Conservation (phyloP, 1,140 invertebrate species). For the Melipona quadrifasciata region DNA sequence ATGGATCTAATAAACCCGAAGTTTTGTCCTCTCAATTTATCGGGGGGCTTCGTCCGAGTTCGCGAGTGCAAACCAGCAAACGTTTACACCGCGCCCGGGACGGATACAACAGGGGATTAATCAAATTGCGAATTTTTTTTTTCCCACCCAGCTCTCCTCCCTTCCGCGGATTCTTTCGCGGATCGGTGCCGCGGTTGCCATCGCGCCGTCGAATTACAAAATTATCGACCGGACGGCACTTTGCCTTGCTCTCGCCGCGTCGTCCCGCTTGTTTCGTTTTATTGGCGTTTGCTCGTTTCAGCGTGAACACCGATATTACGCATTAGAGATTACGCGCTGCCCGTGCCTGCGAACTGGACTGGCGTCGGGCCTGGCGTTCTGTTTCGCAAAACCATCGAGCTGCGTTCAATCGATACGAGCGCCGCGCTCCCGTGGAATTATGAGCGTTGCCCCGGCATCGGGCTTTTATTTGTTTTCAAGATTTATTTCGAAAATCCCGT, state of each 20-base stretch:
- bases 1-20: slow-evolving; percentile 57
- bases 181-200: neutral
- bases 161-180: neutral
- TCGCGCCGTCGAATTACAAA: slow-evolving; percentile 44
- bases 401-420: slow-evolving; percentile 56
- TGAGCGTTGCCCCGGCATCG: slow-evolving; percentile 55
- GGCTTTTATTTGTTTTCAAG: slow-evolving; percentile 57
- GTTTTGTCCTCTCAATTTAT: slow-evolving; percentile 49
- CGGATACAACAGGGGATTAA: slow-evolving; percentile 48
- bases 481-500: slow-evolving; percentile 63
- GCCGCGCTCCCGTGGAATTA: slow-evolving; percentile 53
- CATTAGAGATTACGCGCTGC: slow-evolving; percentile 62
- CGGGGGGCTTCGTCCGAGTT: slow-evolving; percentile 3
- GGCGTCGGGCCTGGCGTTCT: slow-evolving; percentile 42
- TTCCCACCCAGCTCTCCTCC: no score
- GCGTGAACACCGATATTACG: slow-evolving; percentile 66
- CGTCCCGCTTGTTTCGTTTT: slow-evolving; percentile 56
- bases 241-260: slow-evolving; percentile 7
- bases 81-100: slow-evolving; percentile 43
- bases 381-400: slow-evolving; percentile 58
- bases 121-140: slow-evolving; percentile 50
- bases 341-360: slow-evolving; percentile 30
- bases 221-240: slow-evolving; percentile 57
- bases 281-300: slow-evolving; percentile 62
- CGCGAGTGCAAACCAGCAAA: slow-evolving; percentile 22